Percentiles rank a stretch among this genome's conserved stretches.
phyloP scores from a whole-genome alignment of 2,797 vertebrate genomes.

The Sebastes matsubarae region DNA sequence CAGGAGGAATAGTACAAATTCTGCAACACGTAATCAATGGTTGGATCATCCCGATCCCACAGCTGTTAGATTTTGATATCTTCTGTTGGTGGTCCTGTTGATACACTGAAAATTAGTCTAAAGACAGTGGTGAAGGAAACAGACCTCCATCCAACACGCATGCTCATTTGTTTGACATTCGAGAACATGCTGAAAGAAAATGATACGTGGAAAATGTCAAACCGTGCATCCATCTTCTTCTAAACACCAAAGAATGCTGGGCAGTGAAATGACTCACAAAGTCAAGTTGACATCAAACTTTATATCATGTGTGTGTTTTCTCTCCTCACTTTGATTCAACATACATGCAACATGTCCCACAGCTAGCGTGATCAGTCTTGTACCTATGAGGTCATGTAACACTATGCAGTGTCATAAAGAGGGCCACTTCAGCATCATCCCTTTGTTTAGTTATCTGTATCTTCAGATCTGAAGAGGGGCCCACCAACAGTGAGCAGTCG shows the following conservation, averaged over 20 bases:
- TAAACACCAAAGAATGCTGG: neutral
- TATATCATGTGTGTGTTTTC: neutral
- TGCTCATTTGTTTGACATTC: neutral
- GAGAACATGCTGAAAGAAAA: neutral
- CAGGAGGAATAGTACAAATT: neutral
- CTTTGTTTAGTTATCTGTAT: slow-evolving; percentile 23
- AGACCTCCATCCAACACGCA: neutral
- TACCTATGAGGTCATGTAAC: slow-evolving; percentile 9
- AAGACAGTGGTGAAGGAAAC: neutral
- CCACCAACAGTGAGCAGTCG: slow-evolving; percentile 48
- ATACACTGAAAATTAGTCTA: neutral
- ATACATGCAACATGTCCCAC: neutral
- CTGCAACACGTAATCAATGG: neutral
- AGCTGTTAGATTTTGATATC: neutral
- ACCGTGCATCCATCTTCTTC: neutral
- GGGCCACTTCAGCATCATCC: slow-evolving; percentile 3
- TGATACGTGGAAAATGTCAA: neutral
- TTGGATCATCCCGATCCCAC: neutral
- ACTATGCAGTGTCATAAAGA: neutral
- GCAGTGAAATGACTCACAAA: neutral
- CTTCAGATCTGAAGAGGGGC: slow-evolving; percentile 44
- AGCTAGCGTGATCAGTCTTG: neutral
- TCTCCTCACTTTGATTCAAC: neutral
- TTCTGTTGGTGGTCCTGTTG: neutral
- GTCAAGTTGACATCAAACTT: slow-evolving; percentile 7